These are phyloP conservation scores for Podiceps cristatus DNA, from an alignment of 2,113 vertebrate genomes.

Conservation along the genomic window DNA sequence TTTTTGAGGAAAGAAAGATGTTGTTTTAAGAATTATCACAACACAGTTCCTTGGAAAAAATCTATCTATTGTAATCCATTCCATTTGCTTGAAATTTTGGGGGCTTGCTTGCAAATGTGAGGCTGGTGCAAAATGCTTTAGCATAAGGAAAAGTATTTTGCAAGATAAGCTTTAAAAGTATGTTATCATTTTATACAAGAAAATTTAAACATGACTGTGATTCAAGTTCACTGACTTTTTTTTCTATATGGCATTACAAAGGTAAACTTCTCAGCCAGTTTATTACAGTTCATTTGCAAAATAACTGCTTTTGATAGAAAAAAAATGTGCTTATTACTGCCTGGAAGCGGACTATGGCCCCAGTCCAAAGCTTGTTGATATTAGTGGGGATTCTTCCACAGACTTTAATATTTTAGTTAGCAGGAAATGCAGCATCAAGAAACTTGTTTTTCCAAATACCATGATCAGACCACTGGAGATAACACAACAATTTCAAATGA, in stretches of 20 bases:
- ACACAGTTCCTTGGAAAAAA: conserved; percentile 11
- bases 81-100: neutral
- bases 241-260: neutral
- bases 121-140: neutral
- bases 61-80: neutral
- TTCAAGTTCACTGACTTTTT: neutral
- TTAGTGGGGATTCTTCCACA: neutral
- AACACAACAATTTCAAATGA: neutral
- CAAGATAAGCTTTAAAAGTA: neutral
- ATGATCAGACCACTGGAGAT: neutral
- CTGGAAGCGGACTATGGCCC: neutral
- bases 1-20: conserved; percentile 15
- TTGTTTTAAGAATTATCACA: conserved; percentile 53
- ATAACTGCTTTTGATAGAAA: conserved; percentile 21
- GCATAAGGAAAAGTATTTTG: neutral
- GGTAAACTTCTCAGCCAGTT: neutral
- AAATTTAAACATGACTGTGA: neutral
- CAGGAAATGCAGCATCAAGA: neutral
- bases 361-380: neutral
- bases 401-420: neutral
- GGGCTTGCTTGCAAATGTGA: neutral
- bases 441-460: neutral
- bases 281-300: conserved; percentile 2
- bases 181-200: neutral
- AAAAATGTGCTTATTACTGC: neutral